Evolutionary conservation across 1,140 invertebrate genomes (phyloP).

Genomic region (Pentalonia nigronervosa): DNA sequence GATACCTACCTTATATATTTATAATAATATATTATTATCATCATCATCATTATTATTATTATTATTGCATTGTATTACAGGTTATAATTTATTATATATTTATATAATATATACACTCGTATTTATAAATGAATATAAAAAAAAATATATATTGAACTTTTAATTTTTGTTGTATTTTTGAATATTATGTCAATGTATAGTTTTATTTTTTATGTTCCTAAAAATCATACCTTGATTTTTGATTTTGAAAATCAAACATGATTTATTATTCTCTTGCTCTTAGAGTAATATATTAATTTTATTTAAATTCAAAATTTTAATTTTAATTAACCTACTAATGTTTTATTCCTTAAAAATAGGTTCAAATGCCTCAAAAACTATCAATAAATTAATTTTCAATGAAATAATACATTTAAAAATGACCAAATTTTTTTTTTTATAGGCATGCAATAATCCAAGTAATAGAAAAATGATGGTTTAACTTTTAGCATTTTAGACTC

Average conservation of each 20-base stretch:
- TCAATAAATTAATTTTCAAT: no score
- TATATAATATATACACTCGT: constrained; percentile 18
- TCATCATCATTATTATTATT: constrained; percentile 42
- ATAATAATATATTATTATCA: constrained; percentile 41
- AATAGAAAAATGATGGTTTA: no score
- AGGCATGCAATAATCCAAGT: no score
- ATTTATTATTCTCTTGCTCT: not conserved
- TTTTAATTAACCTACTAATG: no score
- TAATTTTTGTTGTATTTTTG: not conserved
- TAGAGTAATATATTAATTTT: no score
- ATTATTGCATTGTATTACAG: constrained; percentile 46
- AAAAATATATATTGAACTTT: constrained; percentile 30
- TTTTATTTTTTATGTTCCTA: not conserved
- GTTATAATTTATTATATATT: constrained; percentile 52
- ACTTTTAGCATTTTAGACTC: no score
- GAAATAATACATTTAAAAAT: no score
- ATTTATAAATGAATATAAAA: constrained; percentile 12
- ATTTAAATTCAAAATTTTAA: no score
- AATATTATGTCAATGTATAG: not conserved
- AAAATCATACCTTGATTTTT: not conserved
- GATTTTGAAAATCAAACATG: not conserved
- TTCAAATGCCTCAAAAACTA: no score
- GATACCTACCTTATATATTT: constrained; percentile 19
- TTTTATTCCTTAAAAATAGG: no score
- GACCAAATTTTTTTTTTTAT: no score